A percentile compares a stretch with the other conserved stretches of the same genome.
Evolutionary conservation across 2,113 vertebrate genomes (phyloP).

Genomic region (Siniperca chuatsi): DNA sequence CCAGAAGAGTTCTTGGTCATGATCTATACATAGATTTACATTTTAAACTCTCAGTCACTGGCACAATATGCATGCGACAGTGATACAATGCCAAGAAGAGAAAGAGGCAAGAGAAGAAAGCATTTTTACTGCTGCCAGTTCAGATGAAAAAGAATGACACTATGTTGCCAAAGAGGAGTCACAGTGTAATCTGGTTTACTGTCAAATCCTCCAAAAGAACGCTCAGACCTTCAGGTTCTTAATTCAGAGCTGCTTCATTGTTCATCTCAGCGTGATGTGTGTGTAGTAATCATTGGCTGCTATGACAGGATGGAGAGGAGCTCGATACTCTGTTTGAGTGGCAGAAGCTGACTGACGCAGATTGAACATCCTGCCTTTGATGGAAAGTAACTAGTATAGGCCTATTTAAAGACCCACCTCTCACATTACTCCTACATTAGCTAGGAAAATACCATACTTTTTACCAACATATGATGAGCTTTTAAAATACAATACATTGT

Average conservation of each 20-base stretch:
- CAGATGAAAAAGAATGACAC: constrained; percentile 34
- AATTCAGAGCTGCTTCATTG: constrained; percentile 41
- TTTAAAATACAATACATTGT: too few relatives aligned
- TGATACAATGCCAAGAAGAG: constrained; percentile 22
- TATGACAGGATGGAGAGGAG: constrained; percentile 29
- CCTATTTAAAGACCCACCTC: too few relatives aligned
- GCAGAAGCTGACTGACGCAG: constrained; percentile 3
- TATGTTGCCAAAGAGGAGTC: constrained; percentile 35
- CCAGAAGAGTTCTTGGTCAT: neutral
- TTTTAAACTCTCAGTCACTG: constrained; percentile 27
- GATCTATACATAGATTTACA: constrained; percentile 21
- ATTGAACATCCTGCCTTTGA: constrained; percentile 7
- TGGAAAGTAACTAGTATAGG: neutral
- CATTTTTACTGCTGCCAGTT: constrained; percentile 11
- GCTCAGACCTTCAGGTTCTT: constrained; percentile 31
- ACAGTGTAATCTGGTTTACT: constrained; percentile 51
- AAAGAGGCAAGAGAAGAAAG: constrained; percentile 5
- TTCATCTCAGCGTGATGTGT: constrained; percentile 38
- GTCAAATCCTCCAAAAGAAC: constrained; percentile 45
- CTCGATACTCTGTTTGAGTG: constrained; percentile 5
- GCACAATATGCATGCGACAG: constrained; percentile 12
- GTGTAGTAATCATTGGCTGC: constrained; percentile 39
- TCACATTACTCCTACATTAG: too few relatives aligned
- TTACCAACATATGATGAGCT: too few relatives aligned
- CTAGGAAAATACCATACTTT: too few relatives aligned